A percentile compares a stretch with the other conserved stretches of the same genome.
These are phyloP conservation scores for Chrosomus eos DNA, from an alignment of 2,797 vertebrate genomes.

Conservation along the genomic window DNA sequence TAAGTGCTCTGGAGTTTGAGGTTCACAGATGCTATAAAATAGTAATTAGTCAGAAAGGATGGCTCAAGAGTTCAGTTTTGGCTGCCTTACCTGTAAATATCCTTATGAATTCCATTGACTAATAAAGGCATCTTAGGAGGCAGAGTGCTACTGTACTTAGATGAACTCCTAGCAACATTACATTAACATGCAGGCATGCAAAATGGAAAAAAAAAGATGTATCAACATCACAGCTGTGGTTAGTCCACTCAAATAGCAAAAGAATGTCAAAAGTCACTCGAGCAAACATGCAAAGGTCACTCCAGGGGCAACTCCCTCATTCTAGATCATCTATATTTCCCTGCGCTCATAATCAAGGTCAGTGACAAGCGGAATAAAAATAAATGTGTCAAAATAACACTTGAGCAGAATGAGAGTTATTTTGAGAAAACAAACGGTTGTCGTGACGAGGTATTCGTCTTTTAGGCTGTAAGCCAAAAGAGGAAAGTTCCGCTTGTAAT, in stretches of 20 bases:
- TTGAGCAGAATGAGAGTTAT: constrained; percentile 43
- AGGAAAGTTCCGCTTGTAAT: constrained; percentile 58
- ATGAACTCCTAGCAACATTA: constrained; percentile 74
- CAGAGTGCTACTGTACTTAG: constrained; percentile 84
- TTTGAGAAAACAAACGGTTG: constrained; percentile 47
- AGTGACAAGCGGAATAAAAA: constrained; percentile 44
- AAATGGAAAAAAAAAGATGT: constrained; percentile 56
- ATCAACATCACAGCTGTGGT: constrained; percentile 37
- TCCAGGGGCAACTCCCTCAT: constrained; percentile 42
- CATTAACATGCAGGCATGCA: constrained; percentile 69
- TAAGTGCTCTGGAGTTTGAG: neutral
- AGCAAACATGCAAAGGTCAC: constrained; percentile 20
- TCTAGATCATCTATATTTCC: constrained; percentile 4
- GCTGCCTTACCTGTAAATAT: constrained; percentile 83
- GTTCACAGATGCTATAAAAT: neutral
- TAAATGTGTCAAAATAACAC: constrained; percentile 44
- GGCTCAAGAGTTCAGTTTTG: neutral
- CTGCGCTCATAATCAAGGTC: neutral
- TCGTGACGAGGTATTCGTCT: constrained; percentile 39
- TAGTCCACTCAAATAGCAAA: constrained; percentile 35
- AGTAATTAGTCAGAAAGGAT: constrained; percentile 22
- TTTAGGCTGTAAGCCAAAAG: constrained; percentile 49
- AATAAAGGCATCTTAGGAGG: constrained; percentile 89
- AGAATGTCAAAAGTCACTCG: constrained; percentile 23
- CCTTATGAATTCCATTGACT: constrained; percentile 82